Base-by-base conservation (phyloP, 2,888 invertebrate genomes). In the Orthosia incerta region DNA sequence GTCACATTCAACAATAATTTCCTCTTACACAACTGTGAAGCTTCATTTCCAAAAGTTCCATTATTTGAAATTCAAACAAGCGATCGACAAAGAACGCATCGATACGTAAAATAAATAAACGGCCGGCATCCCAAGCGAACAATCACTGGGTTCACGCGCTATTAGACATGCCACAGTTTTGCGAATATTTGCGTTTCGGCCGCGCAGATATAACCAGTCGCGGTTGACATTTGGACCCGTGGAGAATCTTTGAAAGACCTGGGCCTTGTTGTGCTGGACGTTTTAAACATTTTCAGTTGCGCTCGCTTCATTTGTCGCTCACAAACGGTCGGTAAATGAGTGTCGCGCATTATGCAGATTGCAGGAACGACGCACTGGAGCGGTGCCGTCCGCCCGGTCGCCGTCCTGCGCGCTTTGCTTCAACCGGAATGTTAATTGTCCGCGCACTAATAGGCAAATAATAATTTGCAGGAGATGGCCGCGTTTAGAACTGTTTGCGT, bases 241-340 rank as follows among this genome's bases (percentile, higher is more conserved):
- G 80, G 82, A 72, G 68, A 50, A 77, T 74, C 77, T 76, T 79
- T 70, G 39, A 73, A 86, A 87, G 86, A 87, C 77, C 72, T 76
- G 71, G 92, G 71, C 87, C 90, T 66, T 18, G 79, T 79, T 85
- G 79, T 59, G 68, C 73, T 91, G 92, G 93, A 63, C 85, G 86
- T 88, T 89, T 89, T 86, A 88, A 88, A 87, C 91, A 89, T 89
- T 90, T 89, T 85, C 89, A 87, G 86, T 86, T 86, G 86, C 86
- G 83, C 86, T 79, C 93, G 94, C 93, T 94, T 94, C 94, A 95
- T 95, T 94, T 93, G 93, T 89, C 91, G 90, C 84, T 91, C 92
- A 94, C 94, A 95, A 94, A 93, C 93, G 93, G 86, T 84, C 87
- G 89, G 87, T 90, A 93, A 95, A 95, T 94, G 94, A 94, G 93